These are phyloP conservation scores for Fratercula arctica DNA, from an alignment of 2,797 vertebrate species.

Conservation along the genomic window DNA sequence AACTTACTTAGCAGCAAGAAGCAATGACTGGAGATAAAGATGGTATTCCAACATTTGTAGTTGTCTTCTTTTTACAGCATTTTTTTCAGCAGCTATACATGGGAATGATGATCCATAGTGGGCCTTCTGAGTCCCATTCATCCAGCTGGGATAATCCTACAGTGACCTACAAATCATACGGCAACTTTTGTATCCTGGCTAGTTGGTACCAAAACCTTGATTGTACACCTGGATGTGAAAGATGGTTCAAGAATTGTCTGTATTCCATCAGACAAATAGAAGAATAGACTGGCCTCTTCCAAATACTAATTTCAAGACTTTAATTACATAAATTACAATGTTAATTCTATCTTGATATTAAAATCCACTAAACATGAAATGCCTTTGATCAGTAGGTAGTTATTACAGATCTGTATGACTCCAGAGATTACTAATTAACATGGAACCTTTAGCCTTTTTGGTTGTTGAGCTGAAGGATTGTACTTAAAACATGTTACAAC, in stretches of 20 bases:
- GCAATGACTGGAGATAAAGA: not conserved
- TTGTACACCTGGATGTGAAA: not conserved
- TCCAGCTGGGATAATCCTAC: not conserved
- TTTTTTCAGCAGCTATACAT: not conserved
- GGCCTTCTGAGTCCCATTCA: not conserved
- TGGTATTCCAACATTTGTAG: not conserved
- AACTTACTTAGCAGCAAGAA: not conserved
- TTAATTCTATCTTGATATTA: conserved; percentile 35
- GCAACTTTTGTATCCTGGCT: not conserved
- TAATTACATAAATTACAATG: not conserved
- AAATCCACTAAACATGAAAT: conserved; percentile 1
- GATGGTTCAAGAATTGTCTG: not conserved
- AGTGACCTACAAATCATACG: not conserved
- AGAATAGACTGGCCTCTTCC: not conserved
- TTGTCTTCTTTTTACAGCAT: not conserved
- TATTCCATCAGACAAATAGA: not conserved
- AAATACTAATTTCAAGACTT: not conserved
- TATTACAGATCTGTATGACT: conserved; percentile 1
- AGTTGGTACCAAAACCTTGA: not conserved
- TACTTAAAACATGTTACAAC: not conserved
- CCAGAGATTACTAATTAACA: conserved; percentile 11
- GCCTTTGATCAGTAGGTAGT: conserved; percentile 15
- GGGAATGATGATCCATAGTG: not conserved
- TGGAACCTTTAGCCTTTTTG: not conserved
- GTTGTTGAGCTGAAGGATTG: not conserved